Evolutionary conservation across 92 coral and sea anemone species (phyloP).

Genomic region (Anthopleura xanthogrammica): DNA sequence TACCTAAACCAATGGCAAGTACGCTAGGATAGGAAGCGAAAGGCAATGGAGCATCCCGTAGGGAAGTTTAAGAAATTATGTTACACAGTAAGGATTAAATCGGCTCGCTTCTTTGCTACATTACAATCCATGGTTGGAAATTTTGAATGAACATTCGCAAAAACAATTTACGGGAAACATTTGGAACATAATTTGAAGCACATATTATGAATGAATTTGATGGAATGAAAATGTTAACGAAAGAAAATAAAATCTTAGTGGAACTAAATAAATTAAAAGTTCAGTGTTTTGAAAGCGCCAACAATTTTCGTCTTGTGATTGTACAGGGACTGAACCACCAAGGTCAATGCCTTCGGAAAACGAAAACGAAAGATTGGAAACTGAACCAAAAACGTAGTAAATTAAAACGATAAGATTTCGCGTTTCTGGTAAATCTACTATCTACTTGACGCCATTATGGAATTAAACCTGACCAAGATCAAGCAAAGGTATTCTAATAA

Average conservation of each 20-base stretch:
- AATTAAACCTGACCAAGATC: background rate
- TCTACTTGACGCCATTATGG: background rate
- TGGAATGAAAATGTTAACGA: too few relatives aligned
- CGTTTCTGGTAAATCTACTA: background rate
- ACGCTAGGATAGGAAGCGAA: constrained; percentile 3
- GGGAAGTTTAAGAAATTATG: constrained; percentile 13
- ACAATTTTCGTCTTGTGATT: too few relatives aligned
- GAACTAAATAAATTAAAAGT: too few relatives aligned
- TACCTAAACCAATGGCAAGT: constrained; percentile 14
- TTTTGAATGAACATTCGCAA: background rate
- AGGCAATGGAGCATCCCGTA: constrained; percentile 24
- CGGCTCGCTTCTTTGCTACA: too few relatives aligned
- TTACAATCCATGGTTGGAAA: background rate
- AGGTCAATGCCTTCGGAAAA: too few relatives aligned
- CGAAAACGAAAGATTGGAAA: too few relatives aligned
- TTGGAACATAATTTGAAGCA: background rate
- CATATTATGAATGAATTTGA: background rate
- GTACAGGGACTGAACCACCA: too few relatives aligned
- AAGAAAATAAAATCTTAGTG: too few relatives aligned
- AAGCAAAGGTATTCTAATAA: background rate
- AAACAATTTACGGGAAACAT: background rate
- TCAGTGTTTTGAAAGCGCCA: too few relatives aligned
- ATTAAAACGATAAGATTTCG: background rate
- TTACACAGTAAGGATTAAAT: background rate
- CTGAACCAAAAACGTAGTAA: too few relatives aligned